Percentiles rank a stretch among this genome's conserved stretches.
These are phyloP conservation scores for Euphydryas editha DNA, from an alignment of 2,888 invertebrate species.

Conservation along the genomic window DNA sequence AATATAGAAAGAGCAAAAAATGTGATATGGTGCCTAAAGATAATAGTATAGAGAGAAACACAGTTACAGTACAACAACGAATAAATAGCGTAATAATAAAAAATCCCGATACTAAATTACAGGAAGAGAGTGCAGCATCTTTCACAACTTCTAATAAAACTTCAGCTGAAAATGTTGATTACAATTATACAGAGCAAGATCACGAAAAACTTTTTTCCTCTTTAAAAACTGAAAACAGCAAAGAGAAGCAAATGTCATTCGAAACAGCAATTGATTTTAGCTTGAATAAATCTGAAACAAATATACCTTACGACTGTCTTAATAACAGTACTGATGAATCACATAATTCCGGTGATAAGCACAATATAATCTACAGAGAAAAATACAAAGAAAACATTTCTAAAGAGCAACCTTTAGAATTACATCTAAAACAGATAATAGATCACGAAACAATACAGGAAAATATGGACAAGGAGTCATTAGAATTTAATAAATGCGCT, in stretches of 20 bases:
- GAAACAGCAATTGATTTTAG: conserved; percentile 69
- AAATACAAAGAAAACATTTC: background rate
- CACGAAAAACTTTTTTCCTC: background rate
- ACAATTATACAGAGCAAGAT: conserved; percentile 11
- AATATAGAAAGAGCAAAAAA: conserved; percentile 67
- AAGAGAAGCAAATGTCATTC: conserved; percentile 26
- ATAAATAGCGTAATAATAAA: conserved; percentile 78
- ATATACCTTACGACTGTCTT: conserved; percentile 36
- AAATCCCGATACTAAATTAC: conserved; percentile 68
- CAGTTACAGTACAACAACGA: conserved; percentile 46
- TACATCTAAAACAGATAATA: background rate
- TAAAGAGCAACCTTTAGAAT: background rate
- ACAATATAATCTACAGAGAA: background rate
- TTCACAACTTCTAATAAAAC: conserved; percentile 25
- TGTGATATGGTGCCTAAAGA: conserved; percentile 39
- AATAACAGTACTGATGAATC: background rate
- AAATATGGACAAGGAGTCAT: background rate
- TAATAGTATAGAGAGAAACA: conserved; percentile 2
- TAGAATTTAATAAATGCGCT: too few relatives aligned
- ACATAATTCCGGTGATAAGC: background rate
- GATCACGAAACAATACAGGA: background rate
- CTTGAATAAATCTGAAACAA: conserved; percentile 53
- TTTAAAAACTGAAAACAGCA: conserved; percentile 18
- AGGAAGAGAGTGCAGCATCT: conserved; percentile 48
- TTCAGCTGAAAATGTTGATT: conserved; percentile 5